Conservation (phyloP, 1,140 invertebrate species). For the Sminthurinus signatus region DNA sequence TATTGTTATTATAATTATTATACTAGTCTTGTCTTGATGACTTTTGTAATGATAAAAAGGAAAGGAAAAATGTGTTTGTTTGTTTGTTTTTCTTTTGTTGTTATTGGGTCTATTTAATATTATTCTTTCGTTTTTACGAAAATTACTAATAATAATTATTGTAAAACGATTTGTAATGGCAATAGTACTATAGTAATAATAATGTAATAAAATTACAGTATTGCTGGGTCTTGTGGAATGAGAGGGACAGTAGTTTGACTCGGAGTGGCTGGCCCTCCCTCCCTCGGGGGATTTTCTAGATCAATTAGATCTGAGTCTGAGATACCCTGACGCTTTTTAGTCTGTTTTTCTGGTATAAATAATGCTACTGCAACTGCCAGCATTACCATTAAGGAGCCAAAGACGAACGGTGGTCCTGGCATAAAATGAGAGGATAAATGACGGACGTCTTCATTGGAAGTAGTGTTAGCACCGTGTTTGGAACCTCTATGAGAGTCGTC, state of each 20-base stretch:
- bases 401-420: constrained; percentile 99
- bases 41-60: too few relatives aligned
- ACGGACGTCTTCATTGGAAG: constrained; percentile 14
- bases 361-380: constrained; percentile 79
- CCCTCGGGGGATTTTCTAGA: constrained; percentile 40
- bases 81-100: too few relatives aligned
- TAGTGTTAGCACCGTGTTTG: constrained; percentile 7
- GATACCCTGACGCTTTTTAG: constrained; percentile 43
- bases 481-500: constrained; percentile 42
- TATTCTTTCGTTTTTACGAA: too few relatives aligned
- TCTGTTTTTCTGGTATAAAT: constrained; percentile 73
- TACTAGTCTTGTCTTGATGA: too few relatives aligned
- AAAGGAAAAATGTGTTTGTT: background rate
- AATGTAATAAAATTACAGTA: constrained; percentile 34
- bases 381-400: constrained; percentile 93
- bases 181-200: too few relatives aligned
- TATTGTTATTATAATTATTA: too few relatives aligned
- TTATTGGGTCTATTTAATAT: too few relatives aligned
- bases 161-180: too few relatives aligned
- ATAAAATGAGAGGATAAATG: constrained; percentile 57
- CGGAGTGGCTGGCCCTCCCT: constrained; percentile 43
- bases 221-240: constrained; percentile 59
- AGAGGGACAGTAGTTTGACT: constrained; percentile 59
- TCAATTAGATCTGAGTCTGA: constrained; percentile 39
- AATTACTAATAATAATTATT: too few relatives aligned